phyloP scores from a whole-genome alignment of 1,140 invertebrate species.

The Episyrphus balteatus region DNA sequence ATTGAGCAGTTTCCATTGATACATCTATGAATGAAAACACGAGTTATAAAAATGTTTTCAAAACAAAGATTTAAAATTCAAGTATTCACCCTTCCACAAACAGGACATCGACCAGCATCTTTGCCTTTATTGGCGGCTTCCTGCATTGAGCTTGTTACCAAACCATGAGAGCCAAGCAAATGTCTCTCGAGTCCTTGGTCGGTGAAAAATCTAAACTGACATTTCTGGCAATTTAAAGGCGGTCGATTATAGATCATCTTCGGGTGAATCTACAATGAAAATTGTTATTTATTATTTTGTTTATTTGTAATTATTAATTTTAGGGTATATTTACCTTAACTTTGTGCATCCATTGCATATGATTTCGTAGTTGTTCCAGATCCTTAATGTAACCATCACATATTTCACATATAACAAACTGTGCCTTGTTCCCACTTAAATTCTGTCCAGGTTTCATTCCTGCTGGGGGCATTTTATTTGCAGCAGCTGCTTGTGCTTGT shows the following conservation, averaged over 20 bases:
- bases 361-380: slow-evolving; percentile 80
- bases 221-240: slow-evolving; percentile 90
- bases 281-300: no score
- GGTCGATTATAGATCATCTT: slow-evolving; percentile 93
- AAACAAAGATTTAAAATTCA: background rate
- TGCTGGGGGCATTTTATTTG: slow-evolving; percentile 40
- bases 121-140: slow-evolving; percentile 90
- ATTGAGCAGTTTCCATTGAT: slow-evolving; percentile 83
- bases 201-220: slow-evolving; percentile 70
- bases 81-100: slow-evolving; percentile 71
- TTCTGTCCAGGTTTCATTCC: slow-evolving; percentile 40
- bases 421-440: slow-evolving; percentile 50
- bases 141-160: slow-evolving; percentile 92
- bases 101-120: slow-evolving; percentile 84
- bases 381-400: slow-evolving; percentile 93
- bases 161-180: slow-evolving; percentile 81
- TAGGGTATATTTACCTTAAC: slow-evolving; percentile 49
- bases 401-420: slow-evolving; percentile 89
- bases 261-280: slow-evolving; percentile 58
- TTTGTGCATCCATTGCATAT: slow-evolving; percentile 95
- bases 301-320: no score
- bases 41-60: background rate
- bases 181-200: slow-evolving; percentile 82
- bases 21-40: slow-evolving; percentile 50
- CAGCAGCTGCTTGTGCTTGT: slow-evolving; percentile 15